Conservation (phyloP, 2,888 invertebrate species). For the Leucophenga montana region DNA sequence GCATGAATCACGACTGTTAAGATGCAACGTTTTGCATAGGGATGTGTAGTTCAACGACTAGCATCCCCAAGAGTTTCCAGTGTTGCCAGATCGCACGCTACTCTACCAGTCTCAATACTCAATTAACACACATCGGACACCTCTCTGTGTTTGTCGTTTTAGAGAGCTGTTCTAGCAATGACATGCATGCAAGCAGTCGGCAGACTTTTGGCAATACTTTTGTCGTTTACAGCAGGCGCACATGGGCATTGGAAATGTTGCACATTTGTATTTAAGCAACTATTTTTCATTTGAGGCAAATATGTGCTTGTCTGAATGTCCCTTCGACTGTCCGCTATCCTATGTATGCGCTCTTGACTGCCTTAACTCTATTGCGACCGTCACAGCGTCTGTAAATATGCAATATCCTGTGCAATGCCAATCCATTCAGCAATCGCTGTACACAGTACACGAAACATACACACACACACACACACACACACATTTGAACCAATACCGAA, state of each 20-base stretch:
- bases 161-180: slow-evolving; percentile 45
- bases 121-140: slow-evolving; percentile 2
- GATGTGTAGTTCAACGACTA: too few relatives aligned
- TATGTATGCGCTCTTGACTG: not conserved
- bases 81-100: too few relatives aligned
- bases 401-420: slow-evolving; percentile 59
- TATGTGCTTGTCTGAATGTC: not conserved
- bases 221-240: not conserved
- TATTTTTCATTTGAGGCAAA: slow-evolving; percentile 55
- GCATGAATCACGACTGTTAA: too few relatives aligned
- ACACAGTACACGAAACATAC: not conserved
- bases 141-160: slow-evolving; percentile 2
- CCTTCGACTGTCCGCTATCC: not conserved
- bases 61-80: too few relatives aligned
- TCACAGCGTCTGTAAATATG: slow-evolving; percentile 53
- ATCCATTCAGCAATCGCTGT: slow-evolving; percentile 31
- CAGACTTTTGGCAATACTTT: slow-evolving; percentile 7
- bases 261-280: slow-evolving; percentile 58
- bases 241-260: slow-evolving; percentile 28
- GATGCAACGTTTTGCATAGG: too few relatives aligned
- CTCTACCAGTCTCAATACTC: too few relatives aligned
- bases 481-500: slow-evolving; percentile 11
- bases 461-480: slow-evolving; percentile 12
- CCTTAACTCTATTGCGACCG: not conserved
- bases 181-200: slow-evolving; percentile 33